Conservation (phyloP, 2,888 invertebrate species). For the Mimumesa dahlbomi region DNA sequence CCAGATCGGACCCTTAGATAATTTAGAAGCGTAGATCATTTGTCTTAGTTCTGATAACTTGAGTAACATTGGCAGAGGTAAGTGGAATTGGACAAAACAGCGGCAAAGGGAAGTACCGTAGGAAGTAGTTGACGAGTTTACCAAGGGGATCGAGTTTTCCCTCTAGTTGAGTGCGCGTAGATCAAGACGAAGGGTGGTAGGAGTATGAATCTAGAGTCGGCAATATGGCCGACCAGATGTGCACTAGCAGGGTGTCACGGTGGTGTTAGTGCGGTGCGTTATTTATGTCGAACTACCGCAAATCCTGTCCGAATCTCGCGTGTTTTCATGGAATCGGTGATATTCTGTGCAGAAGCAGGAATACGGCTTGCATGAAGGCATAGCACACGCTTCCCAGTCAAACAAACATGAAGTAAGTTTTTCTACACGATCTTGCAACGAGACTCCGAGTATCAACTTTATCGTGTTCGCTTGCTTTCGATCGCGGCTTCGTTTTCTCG, state of each 20-base stretch:
- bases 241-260: conserved; percentile 77
- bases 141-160: conserved; percentile 31
- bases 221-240: conserved; percentile 79
- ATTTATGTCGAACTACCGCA: conserved; percentile 80
- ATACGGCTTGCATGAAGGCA: conserved; percentile 77
- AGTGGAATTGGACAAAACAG: neutral
- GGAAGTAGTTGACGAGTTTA: neutral
- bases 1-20: too few species aligned
- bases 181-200: conserved; percentile 53
- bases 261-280: conserved; percentile 77
- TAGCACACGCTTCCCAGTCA: conserved; percentile 77
- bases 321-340: conserved; percentile 80
- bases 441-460: too few species aligned
- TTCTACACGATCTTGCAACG: conserved; percentile 34
- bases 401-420: conserved; percentile 79
- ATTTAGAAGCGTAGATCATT: too few species aligned
- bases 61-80: too few species aligned
- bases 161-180: conserved; percentile 40
- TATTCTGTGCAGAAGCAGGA: conserved; percentile 76
- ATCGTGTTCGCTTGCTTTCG: too few species aligned
- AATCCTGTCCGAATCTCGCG: conserved; percentile 79
- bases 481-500: conserved; percentile 14
- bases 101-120: neutral
- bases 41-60: too few species aligned
- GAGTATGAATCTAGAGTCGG: conserved; percentile 65